Evolutionary conservation across 1,140 invertebrate genomes (phyloP).

Genomic region (Trichogramma pretiosum): DNA sequence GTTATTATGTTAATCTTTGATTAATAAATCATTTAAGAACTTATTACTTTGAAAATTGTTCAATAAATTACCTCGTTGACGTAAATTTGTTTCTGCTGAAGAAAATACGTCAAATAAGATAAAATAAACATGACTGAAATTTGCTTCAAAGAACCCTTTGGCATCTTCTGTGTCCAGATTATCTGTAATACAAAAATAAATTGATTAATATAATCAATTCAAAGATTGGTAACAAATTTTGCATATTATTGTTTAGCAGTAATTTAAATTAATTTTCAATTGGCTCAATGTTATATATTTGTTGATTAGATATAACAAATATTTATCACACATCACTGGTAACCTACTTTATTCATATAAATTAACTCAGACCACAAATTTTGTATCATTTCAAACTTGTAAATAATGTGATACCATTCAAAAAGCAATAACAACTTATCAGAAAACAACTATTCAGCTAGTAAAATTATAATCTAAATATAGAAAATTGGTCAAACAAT

Average conservation of each 20-base stretch:
- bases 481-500: too few species aligned
- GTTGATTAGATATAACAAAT: too few species aligned
- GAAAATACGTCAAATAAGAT: constrained; percentile 93
- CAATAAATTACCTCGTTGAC: constrained; percentile 70
- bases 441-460: too few species aligned
- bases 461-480: too few species aligned
- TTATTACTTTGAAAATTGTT: background rate
- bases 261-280: constrained; percentile 3
- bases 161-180: constrained; percentile 82
- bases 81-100: constrained; percentile 77
- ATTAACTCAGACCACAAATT: too few species aligned
- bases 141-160: constrained; percentile 85
- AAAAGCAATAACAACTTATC: too few species aligned
- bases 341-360: too few species aligned
- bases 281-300: too few species aligned
- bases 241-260: too few species aligned
- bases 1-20: background rate
- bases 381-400: too few species aligned
- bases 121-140: constrained; percentile 92
- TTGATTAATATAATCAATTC: constrained; percentile 8
- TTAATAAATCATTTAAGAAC: too few species aligned
- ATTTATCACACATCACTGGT: background rate
- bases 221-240: background rate
- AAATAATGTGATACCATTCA: too few species aligned
- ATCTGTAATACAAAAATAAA: constrained; percentile 58